Base-by-base conservation (phyloP, 1,140 invertebrate genomes). In the Eriocheir sinensis region DNA sequence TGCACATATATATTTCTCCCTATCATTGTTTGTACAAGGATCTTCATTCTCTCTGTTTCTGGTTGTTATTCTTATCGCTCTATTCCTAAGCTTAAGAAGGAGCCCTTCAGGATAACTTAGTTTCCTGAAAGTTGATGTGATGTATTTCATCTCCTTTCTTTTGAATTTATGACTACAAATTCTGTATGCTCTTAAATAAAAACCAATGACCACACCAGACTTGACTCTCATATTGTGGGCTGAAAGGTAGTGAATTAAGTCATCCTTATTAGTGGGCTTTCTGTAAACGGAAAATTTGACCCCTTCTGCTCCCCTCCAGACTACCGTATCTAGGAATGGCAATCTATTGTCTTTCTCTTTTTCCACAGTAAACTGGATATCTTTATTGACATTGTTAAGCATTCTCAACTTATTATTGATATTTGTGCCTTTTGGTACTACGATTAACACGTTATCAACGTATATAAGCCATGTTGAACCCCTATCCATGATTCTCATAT, bases 201-300 rank as follows among this genome's bases (percentile, higher is more conserved):
- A 60, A 30, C 44, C 41, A 48, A 60, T 91, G 0, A 91, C 44
- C 21, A 44, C 48, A 9, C 89, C 8, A 0, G 6, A 91, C 38
- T 17, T 91, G 0, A n/a, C 79, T 36, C 15, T 79, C 34, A 79
- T 36, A 36, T 34, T 91, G 1, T 72, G 90, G 30, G 27, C 90
- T 3, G 30, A 32, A n/a, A 53, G 15, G 60, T 79, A 79, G 53
- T 91, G 32, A 32, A 60, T 79, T 34, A 40, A 91, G 17, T 91
- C 30, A 32, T 91, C 32, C 21, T 34, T 91, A 30, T 91, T 72
- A 0, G 90, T 36, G 12, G 90, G 90, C 32, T 91, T 91, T 32
- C 53, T 60, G 30, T 91, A 91, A n/a, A 91, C 27, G 27, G 44
- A 91, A 21, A 60, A 79, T 36, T 79, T 60, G 0, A 21, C 32